Evolutionary conservation across 1,140 invertebrate genomes (phyloP), one percentile per base, ranked within the genome.

Genomic region (Meloidogyne chitwoodi): DNA sequence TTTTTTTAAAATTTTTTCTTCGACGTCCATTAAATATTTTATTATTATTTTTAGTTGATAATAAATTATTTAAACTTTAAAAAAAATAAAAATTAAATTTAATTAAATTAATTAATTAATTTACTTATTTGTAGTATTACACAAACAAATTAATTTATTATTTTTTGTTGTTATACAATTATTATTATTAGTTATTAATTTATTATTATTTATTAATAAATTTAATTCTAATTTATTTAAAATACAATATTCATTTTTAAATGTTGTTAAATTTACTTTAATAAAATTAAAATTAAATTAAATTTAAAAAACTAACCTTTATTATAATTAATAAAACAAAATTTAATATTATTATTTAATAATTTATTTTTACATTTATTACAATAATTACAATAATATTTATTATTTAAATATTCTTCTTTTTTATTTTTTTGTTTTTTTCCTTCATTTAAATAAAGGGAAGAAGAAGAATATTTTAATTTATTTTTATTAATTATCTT

Each of bases 401-500:
- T n/a, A n/a, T 56, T 56, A n/a, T 38, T 38, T 38, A 38, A 38
- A 38, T 38, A 38, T 38, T 38, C 34, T 38, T 38, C 34, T 38
- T 56, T 56, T 6, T n/a, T 8, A n/a, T 56, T n/a, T 1, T 56
- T 5, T 56, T 19, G n/a, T 56, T 62, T 56, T 8, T 24, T 29
- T 62, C n/a, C 24, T 16, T 22, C 12, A n/a, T 29, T 63, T 22
- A 29, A n/a, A n/a, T n/a, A n/a, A n/a, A n/a, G 12, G n/a, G 27
- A 63, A 14, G 63, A 26, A n/a, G 70, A 61, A 61, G 70, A 26
- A 29, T 3, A 34, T 41, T 63, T 29, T n/a, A 22, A 67, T 67
- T 31, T 67, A 27, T n/a, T 71, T 29, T 34, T n/a, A 34, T 34
- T 48, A n/a, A 73, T 63, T 34, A 73, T 19, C 70, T 73, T 41